Conservation (phyloP, 1,140 invertebrate species). For the Harpegnathos saltator region DNA sequence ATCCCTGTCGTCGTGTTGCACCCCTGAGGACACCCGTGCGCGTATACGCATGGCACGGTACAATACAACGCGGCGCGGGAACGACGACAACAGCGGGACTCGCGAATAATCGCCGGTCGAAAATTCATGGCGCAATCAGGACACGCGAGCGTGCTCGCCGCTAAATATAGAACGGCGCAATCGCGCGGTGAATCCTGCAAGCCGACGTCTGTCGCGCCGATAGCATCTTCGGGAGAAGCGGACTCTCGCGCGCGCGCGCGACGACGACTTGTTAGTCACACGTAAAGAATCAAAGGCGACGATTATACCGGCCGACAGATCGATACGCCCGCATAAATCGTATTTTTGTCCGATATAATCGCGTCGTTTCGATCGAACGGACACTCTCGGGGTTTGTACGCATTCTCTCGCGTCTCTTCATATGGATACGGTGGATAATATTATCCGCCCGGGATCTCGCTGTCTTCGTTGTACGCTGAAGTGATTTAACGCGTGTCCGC, state of each 20-base stretch:
- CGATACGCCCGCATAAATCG: neutral
- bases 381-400: too few species aligned
- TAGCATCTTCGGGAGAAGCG: constrained; percentile 29
- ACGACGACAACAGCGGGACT: neutral
- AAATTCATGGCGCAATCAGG: constrained; percentile 42
- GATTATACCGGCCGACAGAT: constrained; percentile 6
- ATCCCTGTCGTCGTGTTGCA: constrained; percentile 12
- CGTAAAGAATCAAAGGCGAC: neutral
- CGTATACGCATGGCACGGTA: neutral
- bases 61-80: too few species aligned
- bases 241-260: neutral
- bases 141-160: neutral
- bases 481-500: too few species aligned
- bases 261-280: constrained; percentile 2
- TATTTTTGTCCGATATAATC: neutral
- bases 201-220: constrained; percentile 15
- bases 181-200: constrained; percentile 1
- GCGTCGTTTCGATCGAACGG: too few species aligned
- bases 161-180: constrained; percentile 19
- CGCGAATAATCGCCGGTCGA: constrained; percentile 50
- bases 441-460: too few species aligned
- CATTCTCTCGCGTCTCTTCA: too few species aligned
- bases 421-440: too few species aligned
- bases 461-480: too few species aligned
- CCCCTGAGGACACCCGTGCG: neutral